A percentile compares a stretch with the other conserved stretches of the same genome.
These are phyloP conservation scores for Gandaritis pyraliata DNA, from an alignment of 2,888 invertebrate species.

Conservation along the genomic window DNA sequence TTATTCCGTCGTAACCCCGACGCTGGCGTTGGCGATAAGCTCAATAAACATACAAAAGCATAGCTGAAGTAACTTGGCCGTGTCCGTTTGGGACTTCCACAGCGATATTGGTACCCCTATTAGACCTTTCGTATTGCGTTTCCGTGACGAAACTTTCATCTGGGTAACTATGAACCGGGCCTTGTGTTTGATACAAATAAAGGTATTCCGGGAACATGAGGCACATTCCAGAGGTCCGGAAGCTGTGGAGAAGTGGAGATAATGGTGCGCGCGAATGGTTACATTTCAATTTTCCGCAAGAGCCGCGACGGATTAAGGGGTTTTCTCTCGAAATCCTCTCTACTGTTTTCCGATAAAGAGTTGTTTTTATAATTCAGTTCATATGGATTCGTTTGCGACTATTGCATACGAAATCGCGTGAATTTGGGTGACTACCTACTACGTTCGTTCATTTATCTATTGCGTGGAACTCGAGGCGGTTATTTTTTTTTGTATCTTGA, in stretches of 20 bases:
- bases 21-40: conserved; percentile 32
- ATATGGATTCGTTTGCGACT: neutral
- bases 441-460: too few species aligned
- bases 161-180: conserved; percentile 33
- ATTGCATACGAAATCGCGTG: neutral
- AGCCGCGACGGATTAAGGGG: conserved; percentile 44
- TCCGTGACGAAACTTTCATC: conserved; percentile 44
- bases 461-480: too few species aligned
- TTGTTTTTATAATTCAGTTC: conserved; percentile 24
- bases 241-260: conserved; percentile 48
- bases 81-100: conserved; percentile 36
- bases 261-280: conserved; percentile 56
- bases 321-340: conserved; percentile 38
- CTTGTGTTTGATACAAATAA: conserved; percentile 54
- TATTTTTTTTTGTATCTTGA: too few species aligned
- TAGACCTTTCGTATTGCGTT: conserved; percentile 46
- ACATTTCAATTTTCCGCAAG: conserved; percentile 71
- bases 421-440: too few species aligned
- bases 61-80: conserved; percentile 31
- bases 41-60: conserved; percentile 37
- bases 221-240: conserved; percentile 52
- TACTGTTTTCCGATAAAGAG: conserved; percentile 32
- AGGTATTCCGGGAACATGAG: conserved; percentile 51
- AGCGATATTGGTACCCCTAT: conserved; percentile 41
- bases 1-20: conserved; percentile 25